Percentiles rank a stretch among this genome's conserved stretches.
Evolutionary conservation across 2,797 vertebrate genomes (phyloP).

Genomic region (Gila robusta): DNA sequence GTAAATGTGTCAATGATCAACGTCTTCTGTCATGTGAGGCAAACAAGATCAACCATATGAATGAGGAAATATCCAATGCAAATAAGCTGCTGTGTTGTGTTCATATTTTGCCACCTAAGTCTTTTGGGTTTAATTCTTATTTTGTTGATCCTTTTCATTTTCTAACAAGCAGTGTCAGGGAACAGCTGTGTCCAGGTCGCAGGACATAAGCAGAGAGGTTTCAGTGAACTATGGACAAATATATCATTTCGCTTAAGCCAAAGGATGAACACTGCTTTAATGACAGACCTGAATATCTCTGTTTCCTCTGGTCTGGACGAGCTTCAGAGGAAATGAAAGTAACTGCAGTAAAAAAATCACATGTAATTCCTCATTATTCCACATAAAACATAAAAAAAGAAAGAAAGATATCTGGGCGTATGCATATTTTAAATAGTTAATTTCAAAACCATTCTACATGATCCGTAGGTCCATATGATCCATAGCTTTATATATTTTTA

Average conservation of each 20-base stretch:
- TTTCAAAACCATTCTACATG: background rate
- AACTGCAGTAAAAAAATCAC: background rate
- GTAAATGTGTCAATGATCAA: background rate
- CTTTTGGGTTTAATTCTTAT: background rate
- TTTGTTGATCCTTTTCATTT: background rate
- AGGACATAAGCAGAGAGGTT: slow-evolving; percentile 29
- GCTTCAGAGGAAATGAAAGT: slow-evolving; percentile 16
- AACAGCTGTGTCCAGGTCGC: slow-evolving; percentile 37
- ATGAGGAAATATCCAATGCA: slow-evolving; percentile 19
- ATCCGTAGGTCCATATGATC: background rate
- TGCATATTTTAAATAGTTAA: background rate
- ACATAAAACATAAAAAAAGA: background rate
- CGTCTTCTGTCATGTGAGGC: background rate
- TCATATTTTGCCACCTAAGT: background rate
- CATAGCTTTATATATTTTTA: background rate
- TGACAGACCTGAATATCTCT: slow-evolving; percentile 36
- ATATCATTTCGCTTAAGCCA: background rate
- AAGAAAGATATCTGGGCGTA: background rate
- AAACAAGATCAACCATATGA: background rate
- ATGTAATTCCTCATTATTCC: background rate
- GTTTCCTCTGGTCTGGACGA: slow-evolving; percentile 29
- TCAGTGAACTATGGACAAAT: slow-evolving; percentile 21
- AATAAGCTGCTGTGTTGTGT: background rate
- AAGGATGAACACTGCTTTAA: slow-evolving; percentile 30
- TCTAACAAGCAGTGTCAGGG: slow-evolving; percentile 8